phyloP scores from a whole-genome alignment of 2,113 vertebrate species.

The Psettodes erumei region DNA sequence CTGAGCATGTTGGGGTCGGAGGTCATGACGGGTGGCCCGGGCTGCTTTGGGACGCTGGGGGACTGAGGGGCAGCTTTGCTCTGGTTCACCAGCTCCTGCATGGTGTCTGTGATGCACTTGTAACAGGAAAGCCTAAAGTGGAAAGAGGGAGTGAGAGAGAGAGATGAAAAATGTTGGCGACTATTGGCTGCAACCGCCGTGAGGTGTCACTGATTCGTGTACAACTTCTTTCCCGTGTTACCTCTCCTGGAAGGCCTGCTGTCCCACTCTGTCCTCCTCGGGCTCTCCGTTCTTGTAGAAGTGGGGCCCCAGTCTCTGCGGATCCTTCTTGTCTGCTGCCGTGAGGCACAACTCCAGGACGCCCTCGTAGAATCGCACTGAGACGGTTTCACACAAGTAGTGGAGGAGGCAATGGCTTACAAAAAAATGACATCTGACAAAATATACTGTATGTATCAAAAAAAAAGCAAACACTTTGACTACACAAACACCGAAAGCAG shows the following conservation, averaged over 20 bases:
- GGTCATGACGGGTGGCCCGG: constrained; percentile 93
- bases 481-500: background rate
- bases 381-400: background rate
- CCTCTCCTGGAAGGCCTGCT: constrained; percentile 96
- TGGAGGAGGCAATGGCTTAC: background rate
- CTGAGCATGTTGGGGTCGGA: constrained; percentile 99
- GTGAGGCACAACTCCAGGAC: constrained; percentile 95
- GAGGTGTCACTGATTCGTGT: background rate
- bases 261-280: constrained; percentile 91
- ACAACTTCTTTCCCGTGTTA: constrained; percentile 1
- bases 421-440: background rate
- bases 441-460: too few relatives aligned
- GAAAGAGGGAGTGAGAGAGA: background rate
- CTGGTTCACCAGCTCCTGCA: constrained; percentile 97
- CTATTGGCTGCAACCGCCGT: background rate
- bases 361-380: constrained; percentile 97
- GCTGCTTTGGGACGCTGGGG: constrained; percentile 97
- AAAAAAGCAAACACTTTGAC: background rate
- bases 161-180: background rate
- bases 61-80: constrained; percentile 98
- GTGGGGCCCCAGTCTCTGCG: constrained; percentile 94
- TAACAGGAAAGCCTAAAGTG: constrained; percentile 89
- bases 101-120: constrained; percentile 97
- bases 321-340: constrained; percentile 96
- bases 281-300: constrained; percentile 98